A percentile compares a stretch with the other conserved stretches of the same genome.
Evolutionary conservation across 2,888 invertebrate species (phyloP).

Genomic region (Calameuta pallipes): DNA sequence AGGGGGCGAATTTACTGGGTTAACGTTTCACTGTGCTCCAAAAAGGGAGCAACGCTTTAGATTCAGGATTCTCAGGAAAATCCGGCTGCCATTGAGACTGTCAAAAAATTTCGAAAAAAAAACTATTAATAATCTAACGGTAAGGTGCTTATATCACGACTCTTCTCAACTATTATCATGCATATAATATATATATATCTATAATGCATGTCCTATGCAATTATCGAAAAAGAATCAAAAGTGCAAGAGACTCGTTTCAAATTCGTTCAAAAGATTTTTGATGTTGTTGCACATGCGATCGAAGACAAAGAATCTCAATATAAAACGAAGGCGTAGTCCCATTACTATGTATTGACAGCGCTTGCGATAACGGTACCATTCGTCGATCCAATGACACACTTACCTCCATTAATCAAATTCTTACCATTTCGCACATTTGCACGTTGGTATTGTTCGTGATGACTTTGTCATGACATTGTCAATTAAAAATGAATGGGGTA

Average conservation of each 20-base stretch:
- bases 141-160: not conserved
- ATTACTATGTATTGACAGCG: constrained; percentile 52
- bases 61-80: not conserved
- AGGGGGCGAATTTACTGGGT: constrained; percentile 52
- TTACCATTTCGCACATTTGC: constrained; percentile 15
- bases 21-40: constrained; percentile 38
- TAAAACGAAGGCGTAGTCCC: constrained; percentile 33
- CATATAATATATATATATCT: not conserved
- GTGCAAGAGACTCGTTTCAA: not conserved
- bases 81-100: not conserved
- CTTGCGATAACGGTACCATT: constrained; percentile 51
- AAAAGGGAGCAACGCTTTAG: not conserved
- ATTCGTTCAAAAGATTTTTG: not conserved
- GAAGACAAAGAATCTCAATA: not conserved
- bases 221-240: not conserved
- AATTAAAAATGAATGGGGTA: not conserved
- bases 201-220: not conserved
- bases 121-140: not conserved
- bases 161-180: not conserved
- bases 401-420: constrained; percentile 31
- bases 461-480: constrained; percentile 12
- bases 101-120: not conserved
- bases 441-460: not conserved
- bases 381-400: constrained; percentile 56
- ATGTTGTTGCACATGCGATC: not conserved